These are phyloP conservation scores for Andrena marginata DNA, from an alignment of 2,888 invertebrate species.

Conservation along the genomic window DNA sequence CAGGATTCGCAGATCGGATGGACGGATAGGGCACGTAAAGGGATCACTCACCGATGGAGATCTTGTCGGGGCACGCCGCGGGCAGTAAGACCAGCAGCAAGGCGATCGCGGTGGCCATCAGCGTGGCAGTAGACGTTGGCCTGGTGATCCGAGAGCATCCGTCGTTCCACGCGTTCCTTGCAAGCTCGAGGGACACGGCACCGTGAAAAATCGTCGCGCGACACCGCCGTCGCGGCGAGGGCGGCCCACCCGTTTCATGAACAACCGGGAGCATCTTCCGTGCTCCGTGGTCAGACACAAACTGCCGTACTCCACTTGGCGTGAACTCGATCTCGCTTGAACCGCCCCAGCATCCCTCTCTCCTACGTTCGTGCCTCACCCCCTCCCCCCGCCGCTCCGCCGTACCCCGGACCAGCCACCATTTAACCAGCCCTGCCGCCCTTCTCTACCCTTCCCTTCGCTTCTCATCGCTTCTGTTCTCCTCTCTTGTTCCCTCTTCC, in stretches of 20 bases:
- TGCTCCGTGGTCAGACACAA: constrained; percentile 84
- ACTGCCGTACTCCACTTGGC: constrained; percentile 80
- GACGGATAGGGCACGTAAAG: neutral
- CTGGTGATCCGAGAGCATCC: constrained; percentile 49
- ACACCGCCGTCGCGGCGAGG: constrained; percentile 70
- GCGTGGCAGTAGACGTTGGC: constrained; percentile 55
- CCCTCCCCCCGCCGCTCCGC: neutral
- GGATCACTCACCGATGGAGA: constrained; percentile 78
- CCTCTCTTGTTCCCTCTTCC: constrained; percentile 34
- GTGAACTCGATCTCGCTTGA: constrained; percentile 79
- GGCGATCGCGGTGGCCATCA: constrained; percentile 64
- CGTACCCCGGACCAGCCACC: constrained; percentile 37
- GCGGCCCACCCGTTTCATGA: constrained; percentile 77
- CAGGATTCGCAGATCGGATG: neutral
- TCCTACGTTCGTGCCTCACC: constrained; percentile 10
- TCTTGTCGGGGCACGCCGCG: constrained; percentile 75
- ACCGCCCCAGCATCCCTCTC: constrained; percentile 79
- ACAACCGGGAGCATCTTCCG: constrained; percentile 82
- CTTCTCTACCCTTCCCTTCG: constrained; percentile 30
- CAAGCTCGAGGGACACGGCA: constrained; percentile 56
- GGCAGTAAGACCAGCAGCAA: constrained; percentile 71
- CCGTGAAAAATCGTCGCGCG: constrained; percentile 63
- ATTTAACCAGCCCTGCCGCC: constrained; percentile 50
- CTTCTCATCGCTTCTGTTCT: constrained; percentile 19
- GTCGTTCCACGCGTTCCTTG: constrained; percentile 32